Evolutionary conservation across 2,113 vertebrate genomes (phyloP), one percentile per base, ranked within the genome.

Genomic region (Gavialis gangeticus): DNA sequence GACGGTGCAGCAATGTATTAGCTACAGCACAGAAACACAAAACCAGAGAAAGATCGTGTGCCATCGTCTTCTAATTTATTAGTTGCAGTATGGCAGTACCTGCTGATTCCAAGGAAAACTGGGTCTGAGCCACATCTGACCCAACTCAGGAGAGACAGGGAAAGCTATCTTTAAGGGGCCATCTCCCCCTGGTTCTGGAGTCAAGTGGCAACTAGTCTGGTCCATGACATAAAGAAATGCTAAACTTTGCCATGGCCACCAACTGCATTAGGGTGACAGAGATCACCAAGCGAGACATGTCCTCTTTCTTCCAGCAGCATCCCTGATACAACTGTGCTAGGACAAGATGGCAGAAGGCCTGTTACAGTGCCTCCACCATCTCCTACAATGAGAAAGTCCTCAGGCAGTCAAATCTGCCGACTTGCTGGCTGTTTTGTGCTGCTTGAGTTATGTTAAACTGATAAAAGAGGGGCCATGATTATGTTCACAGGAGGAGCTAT

Each of bases 191-290:
- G 11, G 34, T 87, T 13, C 59, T 34, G 75, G 4, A 0, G 12
- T 27, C 67, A 16, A 37, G 58, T 11, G 77, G 76, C 1, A 0
- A 54, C 22, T 13, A 37, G 56, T 6, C 27, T 87, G 63, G 5
- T 75, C 85, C 80, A 79, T 0, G 0, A 10, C 84, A 69, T 12
- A 46, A 59, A 56, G 76, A 71, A 71, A 37, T 59, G n/a, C 82
- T 71, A 0, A 0, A 91, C 90, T 88, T 90, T 84, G 54, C 91
- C 71, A n/a, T 86, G 56, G 5, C 30, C 78, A 54, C 82, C 84
- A 82, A 66, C 30, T 83, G 91, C 79, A 55, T 19, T 62, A 73
- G 25, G 56, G 16, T 91, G 79, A 46, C 63, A 91, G 69, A 56
- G 37, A 22, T 73, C 81, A 18, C 54, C 73, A 12, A 67, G 82